Evolutionary conservation across 2,113 vertebrate genomes (phyloP).

Genomic region (Oreochromis spilurus): DNA sequence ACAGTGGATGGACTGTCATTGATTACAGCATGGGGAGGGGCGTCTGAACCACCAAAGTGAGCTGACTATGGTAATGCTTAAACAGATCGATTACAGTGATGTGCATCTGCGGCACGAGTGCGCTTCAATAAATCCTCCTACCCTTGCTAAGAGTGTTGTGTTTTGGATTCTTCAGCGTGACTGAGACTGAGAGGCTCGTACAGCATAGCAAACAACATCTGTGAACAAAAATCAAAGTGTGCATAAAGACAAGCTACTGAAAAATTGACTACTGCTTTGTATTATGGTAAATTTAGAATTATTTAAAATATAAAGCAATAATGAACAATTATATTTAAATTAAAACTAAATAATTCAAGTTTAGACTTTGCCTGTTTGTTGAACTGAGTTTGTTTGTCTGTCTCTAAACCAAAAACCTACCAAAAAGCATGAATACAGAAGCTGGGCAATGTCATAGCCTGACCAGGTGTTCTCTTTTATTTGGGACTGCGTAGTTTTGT

Average conservation of each 20-base stretch:
- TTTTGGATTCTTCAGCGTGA: conserved; percentile 25
- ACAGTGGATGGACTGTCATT: conserved; percentile 39
- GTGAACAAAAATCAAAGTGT: not conserved
- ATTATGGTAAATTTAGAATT: not conserved
- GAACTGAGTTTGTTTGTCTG: not conserved
- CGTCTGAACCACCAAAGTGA: conserved; percentile 6
- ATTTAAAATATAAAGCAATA: not conserved
- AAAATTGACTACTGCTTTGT: not conserved
- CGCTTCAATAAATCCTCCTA: conserved; percentile 48
- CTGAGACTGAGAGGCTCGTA: not conserved
- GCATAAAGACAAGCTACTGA: not conserved
- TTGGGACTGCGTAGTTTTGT: not conserved
- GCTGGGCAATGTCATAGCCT: not conserved
- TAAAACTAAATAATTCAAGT: fast-evolving
- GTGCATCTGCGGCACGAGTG: conserved; percentile 43
- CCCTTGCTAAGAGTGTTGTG: conserved; percentile 7
- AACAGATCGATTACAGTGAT: conserved; percentile 58
- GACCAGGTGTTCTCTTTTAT: not conserved
- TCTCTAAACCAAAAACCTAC: not conserved
- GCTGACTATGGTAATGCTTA: conserved; percentile 60
- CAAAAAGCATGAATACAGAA: not conserved
- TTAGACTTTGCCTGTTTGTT: not conserved
- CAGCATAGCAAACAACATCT: conserved; percentile 18
- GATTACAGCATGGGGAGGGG: conserved; percentile 31
- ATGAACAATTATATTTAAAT: not conserved